Base-by-base conservation (phyloP, 1,140 invertebrate species). In the Vollenhovia emeryi region DNA sequence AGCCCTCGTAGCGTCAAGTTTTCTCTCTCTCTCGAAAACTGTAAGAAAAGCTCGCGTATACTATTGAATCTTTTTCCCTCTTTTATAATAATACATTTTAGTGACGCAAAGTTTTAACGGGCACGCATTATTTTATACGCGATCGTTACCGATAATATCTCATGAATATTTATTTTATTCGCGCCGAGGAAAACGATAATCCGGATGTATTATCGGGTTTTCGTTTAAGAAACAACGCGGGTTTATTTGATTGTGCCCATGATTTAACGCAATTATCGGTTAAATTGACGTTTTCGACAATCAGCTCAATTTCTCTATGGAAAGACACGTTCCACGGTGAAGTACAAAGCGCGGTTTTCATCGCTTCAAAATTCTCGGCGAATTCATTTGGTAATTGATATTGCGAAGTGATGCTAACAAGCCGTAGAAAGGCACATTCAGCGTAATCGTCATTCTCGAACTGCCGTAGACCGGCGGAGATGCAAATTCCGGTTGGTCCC, bases 391-490 rank as follows among this genome's bases (percentile, higher is more conserved):
- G 50, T 45, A 82, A 82, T 82, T 36, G 78, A 82, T 71, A 71
- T 43, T 45, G 36, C 66, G 24, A 57, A 27, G n/a, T 36, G 24
- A 45, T 82, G 40, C 50, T 82, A 82, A 82, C 78, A 73, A 73
- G 66, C 66, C 50, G 18, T 55, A 30, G 78, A 33, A 73, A 73
- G 36, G 52, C 66, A 43, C 27, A 73, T 57, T 73, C 18, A 36
- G 18, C 18, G 36, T 73, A 82, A 82, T 82, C 36, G 66, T 82
- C 66, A 82, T 82, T 71, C 64, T 71, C 78, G 66, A 40, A 71
- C 30, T 36, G 9, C 9, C 57, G 36, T 21, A 33, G 50, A 43
- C 24, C 4, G 66, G 7, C 21, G 13, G 78, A 55, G 78, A 73
- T 73, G 66, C 78, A 82, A 82, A 73, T 82, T 57, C 66, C 78